Evolutionary conservation across 2,797 vertebrate genomes (phyloP), one percentile per base, ranked within the genome.

Genomic region (Channa striata): DNA sequence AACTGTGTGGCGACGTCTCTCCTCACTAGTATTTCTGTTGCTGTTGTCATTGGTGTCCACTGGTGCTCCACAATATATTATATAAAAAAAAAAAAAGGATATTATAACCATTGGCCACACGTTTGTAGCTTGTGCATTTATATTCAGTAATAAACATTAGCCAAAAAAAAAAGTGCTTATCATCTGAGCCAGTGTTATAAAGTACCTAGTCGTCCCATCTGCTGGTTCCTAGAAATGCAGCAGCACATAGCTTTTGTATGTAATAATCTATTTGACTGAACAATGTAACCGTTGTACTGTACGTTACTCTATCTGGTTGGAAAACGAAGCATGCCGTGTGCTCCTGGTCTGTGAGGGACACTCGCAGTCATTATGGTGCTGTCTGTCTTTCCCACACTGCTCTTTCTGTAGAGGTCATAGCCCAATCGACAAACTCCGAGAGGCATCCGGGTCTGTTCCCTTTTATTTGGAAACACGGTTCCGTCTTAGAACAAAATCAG

Each of bases 11-110:
- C 39, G 10, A 68, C n/a, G 20, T 39, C 72, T 39, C 72, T 66
- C 59, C 68, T 71, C 68, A 76, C 72, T 52, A 68, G 65, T 90
- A 52, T 76, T 85, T 82, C 40, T 58, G 74, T 84, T 82, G 72
- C 58, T 77, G 60, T 83, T 66, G 59, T 88, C 76, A 59, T 82
- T 81, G 50, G 72, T 82, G 81, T 90, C 75, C 67, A 79, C 76
- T 87, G 90, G 91, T 92, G 90, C 90, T 91, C 85, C 74, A 85
- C 59, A 36, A 54, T 80, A 72, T 83, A 77, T 84, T 68, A 74
- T 76, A 85, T 59, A 68, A 73, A 61, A 46, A 72, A 68, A 58
- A 67, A 65, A 54, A 19, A 74, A 54, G 59, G 81, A 73, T 82
- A 48, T 70, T 70, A 76, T 51, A 50, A 73, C 58, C 58, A 75